Evolutionary conservation across 2,797 vertebrate species (phyloP), one percentile per base, ranked within the genome.

Genomic region (Chelidonichthys spinosus): DNA sequence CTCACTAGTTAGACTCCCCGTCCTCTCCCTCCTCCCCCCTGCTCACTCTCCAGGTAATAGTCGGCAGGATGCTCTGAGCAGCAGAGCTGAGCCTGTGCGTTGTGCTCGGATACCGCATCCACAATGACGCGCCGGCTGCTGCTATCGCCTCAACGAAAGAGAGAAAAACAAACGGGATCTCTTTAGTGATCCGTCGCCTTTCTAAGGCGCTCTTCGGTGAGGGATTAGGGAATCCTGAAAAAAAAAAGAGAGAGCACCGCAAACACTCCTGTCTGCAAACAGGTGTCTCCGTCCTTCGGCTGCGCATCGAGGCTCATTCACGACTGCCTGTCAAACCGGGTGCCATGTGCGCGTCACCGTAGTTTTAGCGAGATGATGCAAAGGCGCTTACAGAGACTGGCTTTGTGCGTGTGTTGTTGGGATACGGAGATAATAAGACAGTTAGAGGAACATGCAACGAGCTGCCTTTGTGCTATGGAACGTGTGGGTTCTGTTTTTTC

Each of bases 241-340:
- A 67, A 44, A 66, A 69, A 65, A 64, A 69, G 25, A 71, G 42
- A 63, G 71, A 76, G 58, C 65, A 14, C 7, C 49, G 64, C 63
- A 61, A 49, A 70, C 56, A 74, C 67, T 72, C 50, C 74, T 70
- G 53, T 68, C 78, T 82, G 79, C 89, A 88, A 93, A 94, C 94
- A 94, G 93, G 94, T 95, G 94, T 94, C 85, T 84, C 58, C 71
- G 66, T 69, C 65, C 72, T 50, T 5, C 59, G 78, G 78, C 83
- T 85, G 75, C 73, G 81, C 86, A 62, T 33, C 75, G 69, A 84
- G 85, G 50, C 67, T 69, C 79, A 76, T 81, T 81, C 70, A 66
- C 47, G 54, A 64, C 81, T 47, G 4, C 49, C 46, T 62, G 72
- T 58, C 61, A 50, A 4, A 39, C 32, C 36, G 53, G 47, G 36